Percentiles rank a stretch among this genome's conserved stretches.
Conservation (phyloP, 2,888 invertebrate species). For the Cerceris ruficornis region DNA sequence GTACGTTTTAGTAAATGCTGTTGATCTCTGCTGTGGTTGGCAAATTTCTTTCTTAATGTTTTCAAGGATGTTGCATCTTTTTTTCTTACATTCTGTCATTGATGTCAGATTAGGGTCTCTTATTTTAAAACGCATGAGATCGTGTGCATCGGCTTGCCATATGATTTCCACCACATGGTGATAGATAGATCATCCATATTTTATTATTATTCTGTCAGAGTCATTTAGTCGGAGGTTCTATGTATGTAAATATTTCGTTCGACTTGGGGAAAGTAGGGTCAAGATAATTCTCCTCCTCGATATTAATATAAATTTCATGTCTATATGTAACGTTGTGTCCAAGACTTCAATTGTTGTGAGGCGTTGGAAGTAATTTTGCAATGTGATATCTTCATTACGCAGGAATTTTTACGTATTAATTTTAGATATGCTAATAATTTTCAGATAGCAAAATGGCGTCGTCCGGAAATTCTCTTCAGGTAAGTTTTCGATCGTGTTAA, state of each 20-base stretch:
- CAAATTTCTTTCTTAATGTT: constrained; percentile 37
- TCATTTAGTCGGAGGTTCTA: constrained; percentile 13
- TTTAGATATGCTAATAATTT: constrained; percentile 26
- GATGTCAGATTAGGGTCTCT: constrained; percentile 28
- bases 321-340: not conserved
- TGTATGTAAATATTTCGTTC: constrained; percentile 15
- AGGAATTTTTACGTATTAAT: not conserved
- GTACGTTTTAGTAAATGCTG: constrained; percentile 11
- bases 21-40: constrained; percentile 43
- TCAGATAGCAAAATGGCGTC: constrained; percentile 31
- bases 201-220: constrained; percentile 30
- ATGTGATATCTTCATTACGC: constrained; percentile 1
- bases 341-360: constrained; percentile 13
- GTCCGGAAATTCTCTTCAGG: constrained; percentile 29
- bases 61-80: constrained; percentile 28
- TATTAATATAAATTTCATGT: constrained; percentile 4
- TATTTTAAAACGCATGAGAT: constrained; percentile 48
- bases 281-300: constrained; percentile 17
- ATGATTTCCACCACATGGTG: constrained; percentile 30
- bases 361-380: constrained; percentile 7
- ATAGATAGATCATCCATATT: constrained; percentile 34
- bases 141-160: constrained; percentile 39
- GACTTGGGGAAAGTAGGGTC: constrained; percentile 33
- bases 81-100: constrained; percentile 28
- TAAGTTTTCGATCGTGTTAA: constrained; percentile 35